Base-by-base conservation (phyloP, 2,888 invertebrate species). In the Dastarcus helophoroides region DNA sequence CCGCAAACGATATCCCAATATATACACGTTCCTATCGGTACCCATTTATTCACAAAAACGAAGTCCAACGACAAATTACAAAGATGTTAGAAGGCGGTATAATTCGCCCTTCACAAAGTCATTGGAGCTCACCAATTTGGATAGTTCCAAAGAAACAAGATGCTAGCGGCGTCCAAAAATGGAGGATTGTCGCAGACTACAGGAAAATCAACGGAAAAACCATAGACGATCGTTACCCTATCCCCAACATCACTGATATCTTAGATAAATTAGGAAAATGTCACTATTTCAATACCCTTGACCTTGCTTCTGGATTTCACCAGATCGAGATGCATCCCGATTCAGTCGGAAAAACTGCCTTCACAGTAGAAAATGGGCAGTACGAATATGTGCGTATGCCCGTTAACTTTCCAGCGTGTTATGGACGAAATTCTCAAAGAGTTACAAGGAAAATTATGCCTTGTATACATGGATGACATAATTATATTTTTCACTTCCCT, bases 301-400 rank as follows among this genome's bases (percentile, higher is more conserved):
- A 56, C 31, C 30, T 54, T 3, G 47, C 51, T 1, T 41, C 38
- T 19, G 54, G 53, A 1, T 57, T 51, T 27, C 47, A 49, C 26
- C 53, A 57, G 31, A 50, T 56, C 2, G 44, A 44, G 8, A 31
- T 56, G 21, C 29, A 41, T 8, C 19, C 31, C 15, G 35, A 40
- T 5, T 43, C 47, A 12, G 38, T 41, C 9, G 24, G 30, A 29
- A 55, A 53, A 39, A 55, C 53, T 1, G 49, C 51, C 2, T 51
- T 52, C 30, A 40, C 34, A 2, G 36, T 38, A 4, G 44, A 46
- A 24, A 38, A 44, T 16, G 46, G 49, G 3, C 49, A 51, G 29
- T 42, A 44, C 14, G 44, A 51, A 33, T 53, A 36, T 26, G 23
- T 30, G 2, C 16, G 46, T 14, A 47, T 54, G 46, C 19, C 49